A percentile compares a stretch with the other conserved stretches of the same genome.
Evolutionary conservation across 2,113 vertebrate genomes (phyloP).

Genomic region (Pituophis catenifer): DNA sequence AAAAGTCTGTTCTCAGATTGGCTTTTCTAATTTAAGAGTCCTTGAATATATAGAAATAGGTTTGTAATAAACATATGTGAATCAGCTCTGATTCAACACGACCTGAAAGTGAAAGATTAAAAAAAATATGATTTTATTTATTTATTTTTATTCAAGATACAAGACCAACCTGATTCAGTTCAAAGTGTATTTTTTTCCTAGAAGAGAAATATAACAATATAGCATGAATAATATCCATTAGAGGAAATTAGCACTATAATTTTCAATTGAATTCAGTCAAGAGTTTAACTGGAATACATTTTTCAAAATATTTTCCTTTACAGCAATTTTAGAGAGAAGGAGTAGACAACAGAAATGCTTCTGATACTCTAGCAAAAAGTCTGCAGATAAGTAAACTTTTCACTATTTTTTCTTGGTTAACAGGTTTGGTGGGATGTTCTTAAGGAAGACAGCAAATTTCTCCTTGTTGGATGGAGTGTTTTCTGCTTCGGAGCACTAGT

Average conservation of each 20-base stretch:
- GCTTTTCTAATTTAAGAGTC: neutral
- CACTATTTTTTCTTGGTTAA: neutral
- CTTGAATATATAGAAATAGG: neutral
- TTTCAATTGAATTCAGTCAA: neutral
- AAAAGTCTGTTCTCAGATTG: neutral
- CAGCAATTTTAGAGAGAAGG: neutral
- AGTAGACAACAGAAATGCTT: neutral
- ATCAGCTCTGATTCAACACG: neutral
- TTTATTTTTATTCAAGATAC: neutral
- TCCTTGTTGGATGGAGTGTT: neutral
- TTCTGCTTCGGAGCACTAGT: neutral
- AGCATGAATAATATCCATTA: neutral
- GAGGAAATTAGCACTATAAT: neutral
- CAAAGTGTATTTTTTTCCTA: neutral
- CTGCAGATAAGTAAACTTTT: neutral
- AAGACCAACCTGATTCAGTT: neutral
- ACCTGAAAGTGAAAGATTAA: neutral
- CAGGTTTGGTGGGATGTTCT: neutral
- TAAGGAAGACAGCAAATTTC: neutral
- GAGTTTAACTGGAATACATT: neutral
- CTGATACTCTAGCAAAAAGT: neutral
- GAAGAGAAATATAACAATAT: neutral
- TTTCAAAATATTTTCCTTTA: neutral
- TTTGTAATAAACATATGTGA: neutral
- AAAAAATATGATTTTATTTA: neutral